Evolutionary conservation across 2,888 invertebrate species (phyloP), one percentile per base, ranked within the genome.

Genomic region (Heliconius cydno): DNA sequence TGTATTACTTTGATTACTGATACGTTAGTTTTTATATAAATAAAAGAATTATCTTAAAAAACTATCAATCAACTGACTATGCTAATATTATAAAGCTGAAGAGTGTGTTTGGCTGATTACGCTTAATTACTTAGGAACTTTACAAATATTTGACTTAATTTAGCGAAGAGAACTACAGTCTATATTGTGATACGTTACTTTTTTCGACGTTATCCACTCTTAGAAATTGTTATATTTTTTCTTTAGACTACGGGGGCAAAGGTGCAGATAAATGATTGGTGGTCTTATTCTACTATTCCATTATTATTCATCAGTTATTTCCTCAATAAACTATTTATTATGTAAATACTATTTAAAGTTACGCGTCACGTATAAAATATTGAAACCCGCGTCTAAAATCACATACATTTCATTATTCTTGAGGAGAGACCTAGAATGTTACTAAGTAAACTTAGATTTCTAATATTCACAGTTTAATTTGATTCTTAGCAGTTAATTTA

Each of bases 351-450:
- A 68, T 22, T 30, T 30, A 22, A 72, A 65, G 25, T 63, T 74
- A 63, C 63, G 6, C 28, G 22, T 52, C 76, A n/a, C 30, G 2
- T 38, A 65, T n/a, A n/a, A 30, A 15, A 25, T n/a, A 66, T 25
- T 41, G 19, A 22, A 75, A 76, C 19, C 12, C 30, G 46, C 13
- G 34, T 57, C 67, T 67, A 34, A 57, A 38, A 60, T 10, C 19
- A n/a, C 7, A n/a, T 15, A 38, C n/a, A 9, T 60, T 57, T 52
- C 25, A 46, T 68, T 67, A 6, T 52, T 71, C 13, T 65, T 77
- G 76, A 83, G 84, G 84, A 80, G 83, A 83, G 82, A 83, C 83
- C 82, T 80, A 81, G 12, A 57, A 22, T 65, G 71, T 34, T 4
- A n/a, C 25, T 57, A 30, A 6, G 30, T 71, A 22, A 46, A 67